A percentile compares a stretch with the other conserved stretches of the same genome.
Conservation (phyloP, 2,797 vertebrate genomes). For the Clarias fuscus region DNA sequence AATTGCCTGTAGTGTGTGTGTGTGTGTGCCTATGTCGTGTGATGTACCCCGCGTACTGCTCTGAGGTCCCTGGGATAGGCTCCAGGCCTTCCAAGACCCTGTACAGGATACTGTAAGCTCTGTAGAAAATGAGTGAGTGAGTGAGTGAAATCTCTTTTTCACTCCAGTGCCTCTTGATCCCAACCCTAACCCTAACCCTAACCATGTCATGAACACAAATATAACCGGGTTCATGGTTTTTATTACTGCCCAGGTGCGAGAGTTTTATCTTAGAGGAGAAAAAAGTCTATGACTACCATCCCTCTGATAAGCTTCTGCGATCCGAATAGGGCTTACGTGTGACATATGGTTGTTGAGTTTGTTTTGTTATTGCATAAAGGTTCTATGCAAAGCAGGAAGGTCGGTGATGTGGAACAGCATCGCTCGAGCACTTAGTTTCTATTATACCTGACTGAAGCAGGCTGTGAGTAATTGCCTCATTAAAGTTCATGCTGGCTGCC, state of each 20-base stretch:
- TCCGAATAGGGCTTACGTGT: neutral
- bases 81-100: no score
- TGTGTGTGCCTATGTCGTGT: no score
- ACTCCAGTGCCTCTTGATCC: neutral
- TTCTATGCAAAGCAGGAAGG: neutral
- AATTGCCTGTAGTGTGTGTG: no score
- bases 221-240: neutral
- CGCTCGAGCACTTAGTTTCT: constrained; percentile 26
- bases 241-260: neutral
- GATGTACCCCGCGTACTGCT: no score
- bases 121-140: no score
- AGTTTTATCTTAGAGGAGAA: neutral
- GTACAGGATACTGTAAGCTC: no score
- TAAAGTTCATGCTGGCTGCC: constrained; percentile 53
- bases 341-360: neutral
- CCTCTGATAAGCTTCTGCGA: neutral
- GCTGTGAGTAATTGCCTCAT: constrained; percentile 65
- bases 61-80: no score
- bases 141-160: neutral
- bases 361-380: neutral
- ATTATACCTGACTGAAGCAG: constrained; percentile 38
- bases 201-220: no score
- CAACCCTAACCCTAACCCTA: no score
- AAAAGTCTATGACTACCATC: neutral
- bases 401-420: neutral